Conservation (phyloP, 2,888 invertebrate genomes). For the Notodonta dromedarius region DNA sequence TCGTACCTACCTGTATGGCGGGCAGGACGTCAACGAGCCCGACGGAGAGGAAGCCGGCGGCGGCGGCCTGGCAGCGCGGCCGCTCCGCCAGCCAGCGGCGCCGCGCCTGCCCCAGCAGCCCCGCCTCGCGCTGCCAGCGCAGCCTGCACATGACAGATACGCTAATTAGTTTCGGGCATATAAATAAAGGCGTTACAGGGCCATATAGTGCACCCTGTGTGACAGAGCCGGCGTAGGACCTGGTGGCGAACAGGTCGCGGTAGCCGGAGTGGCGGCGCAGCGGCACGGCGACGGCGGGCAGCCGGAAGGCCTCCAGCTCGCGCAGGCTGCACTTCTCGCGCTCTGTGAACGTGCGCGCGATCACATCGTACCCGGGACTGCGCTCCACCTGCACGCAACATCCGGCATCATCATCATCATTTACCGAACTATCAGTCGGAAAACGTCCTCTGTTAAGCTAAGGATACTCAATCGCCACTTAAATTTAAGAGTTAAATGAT, state of each 20-base stretch:
- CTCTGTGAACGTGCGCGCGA: constrained; percentile 85
- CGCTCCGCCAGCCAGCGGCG: constrained; percentile 82
- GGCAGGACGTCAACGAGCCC: constrained; percentile 82
- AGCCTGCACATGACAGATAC: constrained; percentile 56
- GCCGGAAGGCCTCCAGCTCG: constrained; percentile 83
- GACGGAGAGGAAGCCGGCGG: constrained; percentile 81
- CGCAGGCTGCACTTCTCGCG: constrained; percentile 86
- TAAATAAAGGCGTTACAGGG: no score
- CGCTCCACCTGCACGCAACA: constrained; percentile 75
- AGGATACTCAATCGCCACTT: no score
- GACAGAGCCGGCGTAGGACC: constrained; percentile 42
- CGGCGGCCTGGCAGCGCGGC: constrained; percentile 75
- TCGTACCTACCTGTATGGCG: constrained; percentile 59
- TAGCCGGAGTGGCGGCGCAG: constrained; percentile 83
- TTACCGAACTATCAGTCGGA: no score
- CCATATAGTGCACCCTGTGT: no score
- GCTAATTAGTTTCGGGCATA: no score
- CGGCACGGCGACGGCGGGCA: constrained; percentile 83
- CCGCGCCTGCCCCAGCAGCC: constrained; percentile 78
- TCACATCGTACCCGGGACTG: constrained; percentile 84
- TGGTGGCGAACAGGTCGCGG: constrained; percentile 79
- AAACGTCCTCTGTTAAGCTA: no score
- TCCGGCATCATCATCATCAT: no score
- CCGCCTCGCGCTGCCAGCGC: constrained; percentile 85
- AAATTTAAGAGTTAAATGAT: no score